phyloP scores from a whole-genome alignment of 2,888 invertebrate species.

The Ariolimax columbianus region DNA sequence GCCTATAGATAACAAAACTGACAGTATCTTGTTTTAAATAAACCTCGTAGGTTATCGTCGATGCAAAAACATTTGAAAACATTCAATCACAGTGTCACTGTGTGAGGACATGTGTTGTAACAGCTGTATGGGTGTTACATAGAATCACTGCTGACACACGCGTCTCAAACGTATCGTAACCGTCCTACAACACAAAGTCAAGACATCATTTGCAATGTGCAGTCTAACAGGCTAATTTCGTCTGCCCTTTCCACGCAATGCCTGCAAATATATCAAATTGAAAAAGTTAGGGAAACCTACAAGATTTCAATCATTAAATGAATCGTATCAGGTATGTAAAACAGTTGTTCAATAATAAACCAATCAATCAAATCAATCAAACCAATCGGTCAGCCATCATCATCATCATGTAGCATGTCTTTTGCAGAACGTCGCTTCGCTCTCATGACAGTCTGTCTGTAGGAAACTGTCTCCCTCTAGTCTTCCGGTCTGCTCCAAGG shows the following conservation, averaged over 20 bases:
- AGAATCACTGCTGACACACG: not conserved
- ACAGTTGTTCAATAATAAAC: no score
- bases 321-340: no score
- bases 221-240: not conserved
- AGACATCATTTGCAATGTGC: not conserved
- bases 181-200: not conserved
- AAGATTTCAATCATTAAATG: no score
- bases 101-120: not conserved
- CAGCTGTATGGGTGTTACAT: not conserved
- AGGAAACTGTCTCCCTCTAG: no score
- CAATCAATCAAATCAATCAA: not conserved
- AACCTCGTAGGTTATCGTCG: not conserved
- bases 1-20: no score
- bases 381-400: not conserved
- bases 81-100: not conserved
- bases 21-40: no score
- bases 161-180: not conserved
- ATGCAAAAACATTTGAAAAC: not conserved
- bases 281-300: not conserved
- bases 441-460: no score
- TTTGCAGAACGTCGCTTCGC: no score
- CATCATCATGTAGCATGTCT: no score
- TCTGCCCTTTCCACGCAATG: constrained; percentile 32
- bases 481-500: no score
- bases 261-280: constrained; percentile 10